Evolutionary conservation across 2,888 invertebrate species (phyloP), one percentile per base, ranked within the genome.

Genomic region (Anthrax anthrax): DNA sequence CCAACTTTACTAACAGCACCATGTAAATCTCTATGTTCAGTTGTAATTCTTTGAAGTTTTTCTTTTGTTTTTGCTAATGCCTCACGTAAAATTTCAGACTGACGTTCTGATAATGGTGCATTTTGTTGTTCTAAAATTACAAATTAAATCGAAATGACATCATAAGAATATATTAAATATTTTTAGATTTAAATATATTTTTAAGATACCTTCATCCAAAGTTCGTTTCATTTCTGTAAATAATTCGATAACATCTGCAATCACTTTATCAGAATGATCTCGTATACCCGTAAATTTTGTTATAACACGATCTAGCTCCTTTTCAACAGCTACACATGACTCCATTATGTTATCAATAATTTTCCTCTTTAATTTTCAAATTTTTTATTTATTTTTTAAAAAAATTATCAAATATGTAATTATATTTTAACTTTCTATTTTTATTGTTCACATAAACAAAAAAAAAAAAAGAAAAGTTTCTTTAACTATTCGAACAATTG

Each of bases 1-100:
- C 97, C 97, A 42, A 96, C 90, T 74, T 91, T 87, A 0, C 96
- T 96, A 5, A 86, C 84, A 3, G 65, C 58, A 1, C 67, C 64
- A 61, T 92, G 91, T 16, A 89, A 71, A 51, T 79, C 79, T 55
- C 88, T 74, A 60, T 90, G 89, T 69, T 94, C 92, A 49, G 85
- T 79, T 1, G 90, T 85, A 56, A 94, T 72, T 61, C 84, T 77
- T 52, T 84, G 81, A 0, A 89, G 79, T 19, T 84, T 82, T 59
- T 90, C 88, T 60, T 86, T 85, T 36, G 88, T 80, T 63, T 85
- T 81, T 39, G 76, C 71, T 62, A 90, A 76, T 14, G 84, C 74
- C 52, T 88, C 84, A 56, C 77, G 77, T 39, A 92, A 71, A 36
- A 84, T 74, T 56, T 80, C 73, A 9, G 78, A 68, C 67, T 91